Conservation (phyloP, 2,888 invertebrate genomes). For the Idaea aversata region DNA sequence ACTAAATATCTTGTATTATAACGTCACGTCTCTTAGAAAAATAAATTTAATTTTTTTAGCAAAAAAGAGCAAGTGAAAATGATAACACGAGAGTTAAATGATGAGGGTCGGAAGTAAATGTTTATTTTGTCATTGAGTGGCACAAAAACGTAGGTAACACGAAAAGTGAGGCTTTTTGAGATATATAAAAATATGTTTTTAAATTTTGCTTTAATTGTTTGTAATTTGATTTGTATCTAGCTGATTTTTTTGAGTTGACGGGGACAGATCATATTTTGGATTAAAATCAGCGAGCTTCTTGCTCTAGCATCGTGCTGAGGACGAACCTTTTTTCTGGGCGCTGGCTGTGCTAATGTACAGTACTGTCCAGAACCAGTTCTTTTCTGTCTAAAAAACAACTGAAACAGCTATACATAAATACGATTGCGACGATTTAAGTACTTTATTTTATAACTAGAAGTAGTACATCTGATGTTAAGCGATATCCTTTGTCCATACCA, state of each 20-base stretch:
- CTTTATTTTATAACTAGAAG: too few relatives aligned
- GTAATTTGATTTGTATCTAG: background rate
- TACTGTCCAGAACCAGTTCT: too few relatives aligned
- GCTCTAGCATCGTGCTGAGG: too few relatives aligned
- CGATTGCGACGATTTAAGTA: too few relatives aligned
- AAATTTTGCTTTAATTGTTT: background rate
- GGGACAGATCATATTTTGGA: background rate
- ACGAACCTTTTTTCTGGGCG: too few relatives aligned
- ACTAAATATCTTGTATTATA: background rate
- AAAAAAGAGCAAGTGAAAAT: conserved; percentile 9
- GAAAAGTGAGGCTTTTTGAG: background rate
- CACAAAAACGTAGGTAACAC: conserved; percentile 5
- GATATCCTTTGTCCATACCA: too few relatives aligned
- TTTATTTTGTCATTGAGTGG: conserved; percentile 6
- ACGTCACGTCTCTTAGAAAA: background rate
- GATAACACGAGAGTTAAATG: conserved; percentile 10
- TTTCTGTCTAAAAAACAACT: too few relatives aligned
- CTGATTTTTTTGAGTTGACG: background rate
- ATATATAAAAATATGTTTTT: background rate
- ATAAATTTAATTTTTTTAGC: background rate
- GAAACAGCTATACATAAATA: too few relatives aligned
- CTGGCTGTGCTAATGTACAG: too few relatives aligned
- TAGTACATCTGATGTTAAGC: too few relatives aligned
- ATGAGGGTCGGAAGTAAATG: conserved; percentile 14
- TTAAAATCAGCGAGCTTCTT: too few relatives aligned